Evolutionary conservation across 1,140 invertebrate genomes (phyloP), one percentile per base, ranked within the genome.

Genomic region (Lordiphosa stackelbergi): DNA sequence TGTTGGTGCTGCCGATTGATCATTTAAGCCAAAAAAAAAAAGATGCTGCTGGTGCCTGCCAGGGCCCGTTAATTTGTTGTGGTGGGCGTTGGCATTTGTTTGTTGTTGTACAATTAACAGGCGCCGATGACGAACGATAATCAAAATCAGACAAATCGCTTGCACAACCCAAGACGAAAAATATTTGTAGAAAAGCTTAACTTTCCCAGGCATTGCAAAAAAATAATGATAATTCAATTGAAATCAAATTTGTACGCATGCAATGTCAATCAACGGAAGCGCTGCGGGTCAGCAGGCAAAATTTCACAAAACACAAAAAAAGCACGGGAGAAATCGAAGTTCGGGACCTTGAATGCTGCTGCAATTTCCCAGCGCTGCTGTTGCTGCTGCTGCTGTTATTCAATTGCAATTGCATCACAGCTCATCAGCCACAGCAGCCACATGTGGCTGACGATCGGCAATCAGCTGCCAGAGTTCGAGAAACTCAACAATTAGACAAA

Each of bases 1-100:
- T 71, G 75, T 81, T 79, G 74, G 59, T 72, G 74, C 66, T 66
- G 70, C 63, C 75, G 78, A 79, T 79, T 79, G 75, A 79, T 79
- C 75, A 81, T 81, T 79, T 79, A 79, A 81, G 75, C 75, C 75
- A 65, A 69, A 59, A 59, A n/a, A n/a, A n/a, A 62, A 47, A 61
- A 66, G 62, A 31, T 37, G 57, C 35, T 49, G 57, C 28, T 59
- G 42, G 34, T 40, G 66, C 37, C 58, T 40, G 64, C 54, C 57
- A 70, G 75, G 35, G 64, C 54, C 54, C 70, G 75, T 75, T 71
- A 81, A 71, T 79, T 79, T 81, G 56, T 83, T 60, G 59, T 74
- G 70, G 77, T 83, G 72, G 75, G 75, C 77, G 75, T 81, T 71
- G 75, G 64, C 64, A 66, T 59, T 66, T 66, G 41, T 58, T 60